Conservation (phyloP, 2,888 invertebrate genomes). For the Pediacus dermestoides region DNA sequence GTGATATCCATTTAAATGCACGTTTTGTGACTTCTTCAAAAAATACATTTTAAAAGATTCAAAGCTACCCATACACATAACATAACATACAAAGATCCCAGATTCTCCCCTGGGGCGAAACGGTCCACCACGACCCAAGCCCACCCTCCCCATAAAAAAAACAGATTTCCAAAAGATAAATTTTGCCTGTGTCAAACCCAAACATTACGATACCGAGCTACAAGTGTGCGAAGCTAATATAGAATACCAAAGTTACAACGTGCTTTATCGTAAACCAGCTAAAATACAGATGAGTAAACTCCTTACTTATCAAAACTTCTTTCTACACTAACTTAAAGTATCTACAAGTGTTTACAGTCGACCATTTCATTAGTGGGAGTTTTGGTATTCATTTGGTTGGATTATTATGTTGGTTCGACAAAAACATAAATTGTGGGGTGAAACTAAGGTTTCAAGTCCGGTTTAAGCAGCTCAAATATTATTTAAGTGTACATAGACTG, state of each 20-base stretch:
- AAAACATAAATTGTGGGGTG: constrained; percentile 44
- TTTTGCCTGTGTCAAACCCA: constrained; percentile 44
- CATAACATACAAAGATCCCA: too few species aligned
- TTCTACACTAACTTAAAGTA: constrained; percentile 43
- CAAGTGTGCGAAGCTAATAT: constrained; percentile 40
- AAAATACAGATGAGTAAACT: constrained; percentile 9
- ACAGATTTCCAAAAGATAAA: constrained; percentile 44
- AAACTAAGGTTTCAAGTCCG: constrained; percentile 38
- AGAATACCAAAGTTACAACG: constrained; percentile 15
- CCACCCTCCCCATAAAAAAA: constrained; percentile 40
- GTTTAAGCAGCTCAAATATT: constrained; percentile 35
- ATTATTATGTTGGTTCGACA: constrained; percentile 28
- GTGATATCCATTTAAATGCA: too few species aligned
- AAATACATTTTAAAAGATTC: too few species aligned
- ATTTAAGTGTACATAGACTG: too few species aligned
- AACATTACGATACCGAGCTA: constrained; percentile 36
- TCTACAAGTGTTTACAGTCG: constrained; percentile 48
- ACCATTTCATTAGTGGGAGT: constrained; percentile 27
- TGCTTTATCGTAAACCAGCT: constrained; percentile 13
- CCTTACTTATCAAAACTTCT: constrained; percentile 38
- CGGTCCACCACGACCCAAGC: constrained; percentile 18
- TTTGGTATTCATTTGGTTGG: constrained; percentile 33
- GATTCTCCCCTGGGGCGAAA: constrained; percentile 24
- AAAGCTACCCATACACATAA: too few species aligned
- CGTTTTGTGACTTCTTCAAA: too few species aligned